Conservation (phyloP, 92 coral and sea anemone species). For the Zoanthus gigantus region DNA sequence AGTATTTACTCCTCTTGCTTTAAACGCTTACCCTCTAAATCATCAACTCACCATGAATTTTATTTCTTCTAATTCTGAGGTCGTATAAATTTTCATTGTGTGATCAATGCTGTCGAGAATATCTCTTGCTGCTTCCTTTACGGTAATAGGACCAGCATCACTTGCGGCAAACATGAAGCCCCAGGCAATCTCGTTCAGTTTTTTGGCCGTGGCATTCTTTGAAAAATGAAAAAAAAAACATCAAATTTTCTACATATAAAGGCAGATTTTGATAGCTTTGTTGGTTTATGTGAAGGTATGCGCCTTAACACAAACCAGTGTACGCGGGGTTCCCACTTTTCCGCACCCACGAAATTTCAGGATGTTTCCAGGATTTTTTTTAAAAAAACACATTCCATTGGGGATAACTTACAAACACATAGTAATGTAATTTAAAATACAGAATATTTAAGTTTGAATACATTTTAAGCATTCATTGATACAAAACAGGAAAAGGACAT, state of each 20-base stretch:
- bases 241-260: neutral
- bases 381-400: no score
- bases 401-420: no score
- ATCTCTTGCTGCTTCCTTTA: conserved; percentile 32
- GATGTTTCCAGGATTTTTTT: no score
- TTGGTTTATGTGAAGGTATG: no score
- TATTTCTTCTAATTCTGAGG: conserved; percentile 5
- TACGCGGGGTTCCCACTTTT: neutral
- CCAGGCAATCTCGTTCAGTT: conserved; percentile 20
- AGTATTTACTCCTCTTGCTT: no score
- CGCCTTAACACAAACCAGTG: no score
- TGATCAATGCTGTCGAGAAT: conserved; percentile 26
- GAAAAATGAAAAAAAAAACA: neutral
- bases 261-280: neutral
- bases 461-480: no score
- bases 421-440: no score
- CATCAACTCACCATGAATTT: neutral
- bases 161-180: conserved; percentile 14
- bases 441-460: no score
- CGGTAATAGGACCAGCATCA: conserved; percentile 29
- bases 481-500: no score
- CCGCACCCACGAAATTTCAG: no score
- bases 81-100: neutral
- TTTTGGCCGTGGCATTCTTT: conserved; percentile 24
- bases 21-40: no score